A percentile compares a stretch with the other conserved stretches of the same genome.
These are phyloP conservation scores for Trogon melanurus DNA, from an alignment of 2,113 vertebrate species.

Conservation along the genomic window DNA sequence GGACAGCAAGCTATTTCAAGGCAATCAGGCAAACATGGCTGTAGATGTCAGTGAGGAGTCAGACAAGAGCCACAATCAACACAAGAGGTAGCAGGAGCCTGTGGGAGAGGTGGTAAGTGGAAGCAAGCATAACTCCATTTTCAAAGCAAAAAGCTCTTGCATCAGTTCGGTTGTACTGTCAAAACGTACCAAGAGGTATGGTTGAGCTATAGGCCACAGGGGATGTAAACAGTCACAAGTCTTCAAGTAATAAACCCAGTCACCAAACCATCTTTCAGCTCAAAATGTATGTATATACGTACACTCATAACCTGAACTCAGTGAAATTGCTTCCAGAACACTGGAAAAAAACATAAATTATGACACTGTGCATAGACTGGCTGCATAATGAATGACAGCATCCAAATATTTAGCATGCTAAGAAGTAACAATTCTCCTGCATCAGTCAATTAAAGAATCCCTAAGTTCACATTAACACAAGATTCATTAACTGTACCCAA, in stretches of 20 bases:
- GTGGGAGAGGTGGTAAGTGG: not conserved
- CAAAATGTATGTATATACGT: not conserved
- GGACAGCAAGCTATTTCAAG: not conserved
- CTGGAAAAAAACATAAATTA: not conserved
- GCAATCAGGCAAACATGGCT: not conserved
- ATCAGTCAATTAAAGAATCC: not conserved
- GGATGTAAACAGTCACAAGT: not conserved
- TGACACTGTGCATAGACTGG: not conserved
- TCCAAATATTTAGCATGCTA: not conserved
- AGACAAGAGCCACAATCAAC: not conserved
- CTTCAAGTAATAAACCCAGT: not conserved
- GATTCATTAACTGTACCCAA: not conserved
- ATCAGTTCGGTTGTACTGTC: not conserved
- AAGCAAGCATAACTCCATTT: not conserved
- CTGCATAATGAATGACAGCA: not conserved
- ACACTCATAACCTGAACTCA: not conserved
- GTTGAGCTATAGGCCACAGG: not conserved
- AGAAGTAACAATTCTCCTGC: not conserved
- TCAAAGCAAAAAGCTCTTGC: not conserved
- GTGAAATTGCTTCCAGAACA: not conserved
- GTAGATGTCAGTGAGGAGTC: not conserved
- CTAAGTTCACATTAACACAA: not conserved
- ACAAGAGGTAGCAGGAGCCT: not conserved
- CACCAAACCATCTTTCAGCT: not conserved
- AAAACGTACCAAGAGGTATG: not conserved